phyloP scores from a whole-genome alignment of 2,113 vertebrate genomes.

The Proteles cristata region DNA sequence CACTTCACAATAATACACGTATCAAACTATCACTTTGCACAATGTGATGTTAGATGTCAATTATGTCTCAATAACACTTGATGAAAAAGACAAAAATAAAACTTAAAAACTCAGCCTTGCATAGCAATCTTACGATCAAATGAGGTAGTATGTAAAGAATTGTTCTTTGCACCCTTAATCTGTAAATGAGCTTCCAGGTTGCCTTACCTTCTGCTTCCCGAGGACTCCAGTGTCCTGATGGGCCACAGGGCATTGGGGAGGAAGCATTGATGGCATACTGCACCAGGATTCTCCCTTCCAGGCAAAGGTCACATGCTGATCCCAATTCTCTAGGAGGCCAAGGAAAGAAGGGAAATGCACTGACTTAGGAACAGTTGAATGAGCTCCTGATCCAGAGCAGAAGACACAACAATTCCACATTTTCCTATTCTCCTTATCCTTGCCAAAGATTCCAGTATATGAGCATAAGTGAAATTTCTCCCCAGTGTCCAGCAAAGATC shows the following conservation, averaged over 20 bases:
- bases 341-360: conserved; percentile 91
- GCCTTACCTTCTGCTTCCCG: conserved; percentile 97
- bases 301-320: conserved; percentile 98
- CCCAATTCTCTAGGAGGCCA: conserved; percentile 99
- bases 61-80: not conserved
- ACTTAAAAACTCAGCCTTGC: not conserved
- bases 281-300: conserved; percentile 93
- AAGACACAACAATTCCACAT: conserved; percentile 42
- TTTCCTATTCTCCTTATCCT: conserved; percentile 23
- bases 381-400: conserved; percentile 64
- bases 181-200: not conserved
- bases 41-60: not conserved
- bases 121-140: not conserved
- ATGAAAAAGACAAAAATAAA: not conserved
- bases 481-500: not conserved
- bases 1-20: not conserved
- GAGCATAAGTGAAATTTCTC: conserved; percentile 16
- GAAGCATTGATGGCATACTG: conserved; percentile 97
- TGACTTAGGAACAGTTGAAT: conserved; percentile 93
- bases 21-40: not conserved
- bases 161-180: not conserved
- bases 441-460: conserved; percentile 23
- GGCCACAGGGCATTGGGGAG: conserved; percentile 95
- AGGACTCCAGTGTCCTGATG: conserved; percentile 98
- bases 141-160: not conserved